phyloP scores from a whole-genome alignment of 2,113 vertebrate species.

The Tachycineta bicolor region DNA sequence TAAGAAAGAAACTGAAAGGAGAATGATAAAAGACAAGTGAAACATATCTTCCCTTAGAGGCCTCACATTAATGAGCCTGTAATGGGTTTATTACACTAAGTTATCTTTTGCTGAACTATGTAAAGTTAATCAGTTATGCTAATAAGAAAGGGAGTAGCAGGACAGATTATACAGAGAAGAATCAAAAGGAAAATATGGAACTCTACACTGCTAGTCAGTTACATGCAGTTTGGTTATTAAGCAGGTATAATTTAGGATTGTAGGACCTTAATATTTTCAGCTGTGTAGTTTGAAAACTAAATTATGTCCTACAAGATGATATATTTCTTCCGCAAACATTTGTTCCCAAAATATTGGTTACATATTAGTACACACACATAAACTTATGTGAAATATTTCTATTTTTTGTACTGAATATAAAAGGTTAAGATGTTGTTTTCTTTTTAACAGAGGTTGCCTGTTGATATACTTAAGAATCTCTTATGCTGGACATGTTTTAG shows the following conservation, averaged over 20 bases:
- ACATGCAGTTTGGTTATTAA: not conserved
- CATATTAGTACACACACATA: not conserved
- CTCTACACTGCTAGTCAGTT: not conserved
- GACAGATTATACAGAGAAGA: not conserved
- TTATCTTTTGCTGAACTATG: slow-evolving; percentile 20
- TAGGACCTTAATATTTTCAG: not conserved
- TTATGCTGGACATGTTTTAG: not conserved
- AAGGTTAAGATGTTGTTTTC: not conserved
- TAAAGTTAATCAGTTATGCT: not conserved
- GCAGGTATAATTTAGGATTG: not conserved
- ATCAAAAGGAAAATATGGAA: not conserved
- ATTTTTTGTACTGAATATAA: not conserved
- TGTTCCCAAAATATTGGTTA: not conserved
- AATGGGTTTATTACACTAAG: not conserved
- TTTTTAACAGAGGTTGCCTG: not conserved
- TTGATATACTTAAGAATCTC: not conserved
- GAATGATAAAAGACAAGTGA: not conserved
- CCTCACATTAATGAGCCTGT: not conserved
- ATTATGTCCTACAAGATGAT: not conserved
- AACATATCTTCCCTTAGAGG: not conserved
- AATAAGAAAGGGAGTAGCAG: not conserved
- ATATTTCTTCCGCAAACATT: not conserved
- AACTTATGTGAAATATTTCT: not conserved
- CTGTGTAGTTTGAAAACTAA: not conserved
- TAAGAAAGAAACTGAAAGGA: not conserved